A percentile compares a stretch with the other conserved stretches of the same genome.
phyloP scores from a whole-genome alignment of 2,888 invertebrate genomes.

The Diadegma fenestrale region DNA sequence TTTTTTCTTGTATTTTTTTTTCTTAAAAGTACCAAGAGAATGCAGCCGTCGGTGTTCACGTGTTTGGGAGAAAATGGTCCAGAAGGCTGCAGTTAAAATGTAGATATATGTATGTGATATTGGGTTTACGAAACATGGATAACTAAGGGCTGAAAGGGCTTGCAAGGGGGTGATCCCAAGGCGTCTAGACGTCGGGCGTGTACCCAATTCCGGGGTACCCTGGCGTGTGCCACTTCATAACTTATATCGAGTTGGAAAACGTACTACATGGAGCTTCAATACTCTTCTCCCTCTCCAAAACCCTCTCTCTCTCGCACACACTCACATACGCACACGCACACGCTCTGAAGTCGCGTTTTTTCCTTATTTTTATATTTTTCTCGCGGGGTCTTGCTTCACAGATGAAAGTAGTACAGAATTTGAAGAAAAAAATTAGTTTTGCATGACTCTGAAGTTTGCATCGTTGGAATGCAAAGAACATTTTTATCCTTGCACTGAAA shows the following conservation, averaged over 20 bases:
- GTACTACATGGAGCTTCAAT: constrained; percentile 58
- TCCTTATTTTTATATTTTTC: background rate
- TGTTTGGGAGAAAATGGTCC: constrained; percentile 40
- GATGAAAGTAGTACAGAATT: constrained; percentile 50
- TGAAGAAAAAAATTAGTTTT: too few relatives aligned
- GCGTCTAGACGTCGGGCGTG: constrained; percentile 70
- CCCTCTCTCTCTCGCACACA: background rate
- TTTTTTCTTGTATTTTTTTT: background rate
- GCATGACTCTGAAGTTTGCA: too few relatives aligned
- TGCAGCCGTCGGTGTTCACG: constrained; percentile 40
- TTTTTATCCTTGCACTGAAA: too few relatives aligned
- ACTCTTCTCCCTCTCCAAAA: constrained; percentile 20
- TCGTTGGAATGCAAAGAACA: too few relatives aligned
- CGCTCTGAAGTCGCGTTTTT: background rate
- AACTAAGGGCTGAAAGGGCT: constrained; percentile 25
- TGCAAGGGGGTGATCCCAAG: constrained; percentile 57
- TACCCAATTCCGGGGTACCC: constrained; percentile 69
- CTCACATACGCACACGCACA: too few relatives aligned
- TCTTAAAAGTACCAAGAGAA: background rate
- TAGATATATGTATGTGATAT: constrained; percentile 17
- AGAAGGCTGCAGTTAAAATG: background rate
- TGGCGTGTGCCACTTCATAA: constrained; percentile 71
- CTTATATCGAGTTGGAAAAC: constrained; percentile 70
- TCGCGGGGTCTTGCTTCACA: background rate
- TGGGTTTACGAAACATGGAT: constrained; percentile 11